Evolutionary conservation across 2,797 vertebrate species (phyloP).

Genomic region (Remorina albescens): DNA sequence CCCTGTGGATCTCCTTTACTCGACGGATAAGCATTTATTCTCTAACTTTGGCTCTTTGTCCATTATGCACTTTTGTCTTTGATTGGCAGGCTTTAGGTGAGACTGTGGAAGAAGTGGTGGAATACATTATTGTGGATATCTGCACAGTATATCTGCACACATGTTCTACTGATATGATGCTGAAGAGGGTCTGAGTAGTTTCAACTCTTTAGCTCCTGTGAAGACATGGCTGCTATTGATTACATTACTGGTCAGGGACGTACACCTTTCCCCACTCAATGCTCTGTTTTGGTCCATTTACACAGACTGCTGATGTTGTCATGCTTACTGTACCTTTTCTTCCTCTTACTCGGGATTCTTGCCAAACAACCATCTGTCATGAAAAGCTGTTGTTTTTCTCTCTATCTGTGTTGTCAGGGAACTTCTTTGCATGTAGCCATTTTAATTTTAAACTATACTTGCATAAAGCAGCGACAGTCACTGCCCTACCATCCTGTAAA

Average conservation of each 20-base stretch:
- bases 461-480: conserved; percentile 48
- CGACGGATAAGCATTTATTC: conserved; percentile 45
- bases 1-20: conserved; percentile 34
- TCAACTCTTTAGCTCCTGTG: not conserved
- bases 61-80: conserved; percentile 40
- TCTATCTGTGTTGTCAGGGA: conserved; percentile 11
- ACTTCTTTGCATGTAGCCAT: conserved; percentile 7
- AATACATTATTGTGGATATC: conserved; percentile 35
- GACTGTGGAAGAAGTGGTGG: conserved; percentile 27
- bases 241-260: not conserved
- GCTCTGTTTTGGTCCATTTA: not conserved
- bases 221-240: not conserved
- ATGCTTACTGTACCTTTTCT: not conserved
- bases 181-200: not conserved
- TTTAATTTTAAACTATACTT: conserved; percentile 44
- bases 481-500: conserved; percentile 46
- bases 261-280: not conserved
- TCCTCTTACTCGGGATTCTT: not conserved
- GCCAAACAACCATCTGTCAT: conserved; percentile 38
- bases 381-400: conserved; percentile 43
- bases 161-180: conserved; percentile 1
- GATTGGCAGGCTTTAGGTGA: not conserved
- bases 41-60: conserved; percentile 36
- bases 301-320: not conserved
- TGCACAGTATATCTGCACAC: not conserved